Evolutionary conservation across 2,797 vertebrate species (phyloP), one percentile per base, ranked within the genome.

Genomic region (Trematomus bernacchii): DNA sequence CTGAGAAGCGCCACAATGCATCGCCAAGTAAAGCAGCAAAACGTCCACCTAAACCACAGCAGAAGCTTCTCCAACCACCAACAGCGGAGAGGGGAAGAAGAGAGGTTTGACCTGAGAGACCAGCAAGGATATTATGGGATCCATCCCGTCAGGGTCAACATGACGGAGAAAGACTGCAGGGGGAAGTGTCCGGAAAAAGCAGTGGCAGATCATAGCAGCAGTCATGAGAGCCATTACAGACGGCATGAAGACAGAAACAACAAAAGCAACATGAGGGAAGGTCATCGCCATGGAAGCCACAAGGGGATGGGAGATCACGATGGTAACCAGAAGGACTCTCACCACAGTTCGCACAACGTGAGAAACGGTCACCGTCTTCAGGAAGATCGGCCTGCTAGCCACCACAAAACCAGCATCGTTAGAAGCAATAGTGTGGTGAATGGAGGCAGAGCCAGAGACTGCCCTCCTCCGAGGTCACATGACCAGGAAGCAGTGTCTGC

Each of bases 1-100:
- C 85, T 97, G 68, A 92, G 94, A 66, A 94, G 95, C 44, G 95
- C 96, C 53, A 93, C 94, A 0, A 79, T 92, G 82, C 79, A 83
- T 66, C 50, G 42, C 13, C 77, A 82, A 33, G 42, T 7, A 0
- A 76, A 79, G 10, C 40, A 44, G 9, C 73, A 46, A 2, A 70
- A 62, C 50, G 14, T 55, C 48, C 55, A 33, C 7, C 71, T 27
- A 13, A 59, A 13, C 12, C 33, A 33, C 42, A 63, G 33, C 68
- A 64, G 50, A 27, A 51, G 50, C 15, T 66, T 66, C 10, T 52
- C 94, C 93, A 66, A 88, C 89, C 89, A 88, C 2, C 65, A 19
- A 8, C 23, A 73, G 2, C 33, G 70, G 0, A 27, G 40, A 6
- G 63, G 21, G 13, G 6, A 10, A 6, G 62, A 0, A 18, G 33